Evolutionary conservation across 2,797 vertebrate species (phyloP), one percentile per base, ranked within the genome.

Genomic region (Poecile montanus): DNA sequence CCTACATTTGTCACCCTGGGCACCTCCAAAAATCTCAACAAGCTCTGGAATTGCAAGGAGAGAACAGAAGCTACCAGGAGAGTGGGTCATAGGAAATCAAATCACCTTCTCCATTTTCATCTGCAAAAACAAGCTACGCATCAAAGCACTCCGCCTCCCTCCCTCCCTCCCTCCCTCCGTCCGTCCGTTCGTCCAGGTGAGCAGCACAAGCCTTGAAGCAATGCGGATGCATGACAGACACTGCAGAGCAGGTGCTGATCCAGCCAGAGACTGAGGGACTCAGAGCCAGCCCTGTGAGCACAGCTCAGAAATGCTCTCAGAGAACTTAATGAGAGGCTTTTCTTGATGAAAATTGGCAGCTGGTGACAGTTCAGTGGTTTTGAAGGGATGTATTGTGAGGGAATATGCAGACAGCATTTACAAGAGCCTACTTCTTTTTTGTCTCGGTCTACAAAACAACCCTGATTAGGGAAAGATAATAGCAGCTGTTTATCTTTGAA

Each of bases 241-340:
- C 19, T 72, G n/a, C 76, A 57, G 53, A 87, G 50, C 30, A 58
- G 51, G 27, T 42, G 51, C 42, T 87, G 68, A 73, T 68, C 54
- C 56, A 78, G 12, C 29, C 25, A 42, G 11, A 80, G 71, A 79
- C 72, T 65, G 38, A 86, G 56, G 32, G 70, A 6, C 42, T 38
- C 50, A 62, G 78, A 81, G 36, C 7, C 62, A 88, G 19, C 75
- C 90, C 81, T 68, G 23, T 45, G 53, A 90, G n/a, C 23, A 63
- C 30, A 88, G 58, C 50, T 71, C 54, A 58, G 62, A 71, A 93
- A 86, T 45, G 15, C 18, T 61, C 77, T 53, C 9, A 1, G 51
- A 27, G 14, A 38, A 63, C 19, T 81, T 86, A 63, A 93, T 83
- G 26, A 85, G 88, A 96, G 54, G 15, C 6, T 95, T 96, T 89